Conservation (phyloP, 1,140 invertebrate species). For the Matsumurasca onukii region DNA sequence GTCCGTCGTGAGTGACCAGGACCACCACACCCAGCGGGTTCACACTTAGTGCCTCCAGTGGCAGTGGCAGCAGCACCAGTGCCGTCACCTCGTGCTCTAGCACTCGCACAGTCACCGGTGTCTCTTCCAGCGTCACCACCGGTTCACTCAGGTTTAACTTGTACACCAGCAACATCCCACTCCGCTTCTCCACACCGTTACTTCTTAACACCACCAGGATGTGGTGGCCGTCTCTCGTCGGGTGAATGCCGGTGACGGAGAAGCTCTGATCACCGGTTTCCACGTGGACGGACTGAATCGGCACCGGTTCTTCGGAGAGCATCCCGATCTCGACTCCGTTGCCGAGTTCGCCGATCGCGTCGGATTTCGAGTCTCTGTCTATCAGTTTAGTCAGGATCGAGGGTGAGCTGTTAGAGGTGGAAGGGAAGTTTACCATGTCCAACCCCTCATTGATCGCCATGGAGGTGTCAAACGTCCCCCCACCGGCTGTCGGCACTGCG, state of each 20-base stretch:
- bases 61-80: conserved; percentile 58
- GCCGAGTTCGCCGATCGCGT: conserved; percentile 1
- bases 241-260: conserved; percentile 59
- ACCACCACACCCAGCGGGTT: conserved; percentile 50
- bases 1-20: conserved; percentile 67
- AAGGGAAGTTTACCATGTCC: conserved; percentile 48
- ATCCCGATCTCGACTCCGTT: background rate
- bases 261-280: conserved; percentile 46
- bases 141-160: conserved; percentile 33
- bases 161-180: conserved; percentile 34
- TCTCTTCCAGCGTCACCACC: conserved; percentile 58
- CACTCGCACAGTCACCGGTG: conserved; percentile 62
- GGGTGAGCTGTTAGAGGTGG: conserved; percentile 48
- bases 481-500: conserved; percentile 43
- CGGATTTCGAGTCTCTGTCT: conserved; percentile 5
- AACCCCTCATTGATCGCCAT: conserved; percentile 44
- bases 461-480: conserved; percentile 48
- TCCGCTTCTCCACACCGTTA: background rate
- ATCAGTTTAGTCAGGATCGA: conserved; percentile 1
- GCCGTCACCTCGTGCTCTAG: conserved; percentile 60
- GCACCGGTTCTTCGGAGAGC: conserved; percentile 48
- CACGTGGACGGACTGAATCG: conserved; percentile 49
- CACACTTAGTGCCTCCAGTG: conserved; percentile 11
- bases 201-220: conserved; percentile 62
- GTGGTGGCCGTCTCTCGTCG: conserved; percentile 63